Evolutionary conservation across 2,113 vertebrate species (phyloP).

Genomic region (Columba livia): DNA sequence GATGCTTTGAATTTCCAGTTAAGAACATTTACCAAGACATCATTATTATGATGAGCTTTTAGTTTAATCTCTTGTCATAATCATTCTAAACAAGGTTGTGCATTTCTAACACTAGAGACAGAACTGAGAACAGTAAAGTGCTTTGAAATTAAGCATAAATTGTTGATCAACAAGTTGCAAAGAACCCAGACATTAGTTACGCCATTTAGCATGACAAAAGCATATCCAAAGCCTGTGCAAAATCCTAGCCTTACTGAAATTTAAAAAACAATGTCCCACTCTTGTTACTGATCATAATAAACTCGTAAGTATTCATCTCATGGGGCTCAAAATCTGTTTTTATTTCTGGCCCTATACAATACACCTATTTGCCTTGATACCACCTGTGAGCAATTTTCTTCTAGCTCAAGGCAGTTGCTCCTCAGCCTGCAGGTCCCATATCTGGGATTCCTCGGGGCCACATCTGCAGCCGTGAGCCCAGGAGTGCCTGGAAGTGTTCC

Average conservation of each 20-base stretch:
- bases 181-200: background rate
- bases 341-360: background rate
- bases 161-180: background rate
- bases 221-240: background rate
- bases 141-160: background rate
- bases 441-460: background rate
- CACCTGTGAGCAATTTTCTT: background rate
- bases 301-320: background rate
- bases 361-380: background rate
- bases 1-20: background rate
- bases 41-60: background rate
- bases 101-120: background rate
- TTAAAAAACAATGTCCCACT: background rate
- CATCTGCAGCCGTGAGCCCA: accelerated
- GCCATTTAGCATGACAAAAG: background rate
- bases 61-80: background rate
- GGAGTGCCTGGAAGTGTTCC: background rate
- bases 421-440: background rate
- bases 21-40: background rate
- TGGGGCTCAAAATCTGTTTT: background rate
- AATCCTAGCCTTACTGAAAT: background rate
- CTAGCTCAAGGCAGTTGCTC: background rate
- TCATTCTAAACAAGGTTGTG: background rate
- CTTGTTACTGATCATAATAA: background rate
- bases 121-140: background rate